These are phyloP conservation scores for Heliconius sara DNA, from an alignment of 2,888 invertebrate species.

Conservation along the genomic window DNA sequence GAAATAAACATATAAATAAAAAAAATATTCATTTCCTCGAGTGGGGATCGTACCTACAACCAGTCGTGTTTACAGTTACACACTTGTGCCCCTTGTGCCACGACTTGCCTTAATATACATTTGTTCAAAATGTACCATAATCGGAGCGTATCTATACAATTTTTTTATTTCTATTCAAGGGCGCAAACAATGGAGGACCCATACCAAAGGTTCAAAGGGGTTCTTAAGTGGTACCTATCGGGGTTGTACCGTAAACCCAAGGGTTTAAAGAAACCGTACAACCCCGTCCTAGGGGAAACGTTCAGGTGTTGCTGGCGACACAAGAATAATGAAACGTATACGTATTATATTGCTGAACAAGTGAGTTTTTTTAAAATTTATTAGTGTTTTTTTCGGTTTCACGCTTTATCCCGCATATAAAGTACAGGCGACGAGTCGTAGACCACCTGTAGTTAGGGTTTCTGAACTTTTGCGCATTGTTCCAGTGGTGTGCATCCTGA, in stretches of 20 bases:
- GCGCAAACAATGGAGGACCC: constrained; percentile 93
- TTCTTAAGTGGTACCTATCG: constrained; percentile 96
- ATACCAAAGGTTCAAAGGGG: constrained; percentile 93
- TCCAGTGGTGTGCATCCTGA: too few species aligned
- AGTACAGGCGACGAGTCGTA: neutral
- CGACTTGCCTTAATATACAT: too few species aligned
- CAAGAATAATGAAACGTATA: constrained; percentile 88
- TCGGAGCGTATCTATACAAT: neutral
- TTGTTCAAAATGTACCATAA: too few species aligned
- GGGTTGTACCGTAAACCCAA: constrained; percentile 96
- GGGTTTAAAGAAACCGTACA: constrained; percentile 97
- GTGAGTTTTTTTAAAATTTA: constrained; percentile 69
- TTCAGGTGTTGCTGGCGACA: constrained; percentile 97
- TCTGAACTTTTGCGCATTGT: neutral
- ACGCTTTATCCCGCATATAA: neutral
- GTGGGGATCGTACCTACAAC: too few species aligned
- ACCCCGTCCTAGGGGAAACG: constrained; percentile 96
- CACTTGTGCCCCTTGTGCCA: too few species aligned
- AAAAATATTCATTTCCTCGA: too few species aligned
- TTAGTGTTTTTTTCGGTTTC: too few species aligned
- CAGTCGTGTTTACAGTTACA: too few species aligned
- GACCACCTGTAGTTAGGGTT: neutral
- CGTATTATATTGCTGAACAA: constrained; percentile 97
- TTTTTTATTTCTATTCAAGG: constrained; percentile 73
- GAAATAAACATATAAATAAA: too few species aligned